These are phyloP conservation scores for Dipodomys ordii DNA, from an alignment of 2,113 vertebrate species.

Conservation along the genomic window DNA sequence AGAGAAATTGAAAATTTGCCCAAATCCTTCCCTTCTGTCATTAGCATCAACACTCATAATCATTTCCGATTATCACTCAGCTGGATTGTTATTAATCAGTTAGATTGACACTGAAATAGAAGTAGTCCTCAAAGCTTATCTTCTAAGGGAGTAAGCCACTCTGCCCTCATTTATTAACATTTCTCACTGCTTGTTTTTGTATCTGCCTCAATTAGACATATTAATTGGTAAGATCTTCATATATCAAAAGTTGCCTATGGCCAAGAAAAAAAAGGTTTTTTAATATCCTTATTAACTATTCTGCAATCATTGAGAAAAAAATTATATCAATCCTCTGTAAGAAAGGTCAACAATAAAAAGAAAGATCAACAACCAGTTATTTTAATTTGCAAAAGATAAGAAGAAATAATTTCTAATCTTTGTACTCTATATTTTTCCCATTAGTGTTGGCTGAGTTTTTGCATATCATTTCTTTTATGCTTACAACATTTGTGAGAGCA, in stretches of 20 bases:
- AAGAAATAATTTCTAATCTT: conserved; percentile 6
- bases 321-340: not conserved
- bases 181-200: not conserved
- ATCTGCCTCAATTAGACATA: conserved; percentile 22
- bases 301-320: conserved; percentile 20
- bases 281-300: conserved; percentile 37
- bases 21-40: conserved; percentile 6
- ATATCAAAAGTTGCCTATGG: not conserved
- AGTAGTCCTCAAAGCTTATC: not conserved
- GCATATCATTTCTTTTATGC: not conserved
- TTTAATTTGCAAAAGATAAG: conserved; percentile 26
- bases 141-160: not conserved
- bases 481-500: not conserved
- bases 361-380: not conserved
- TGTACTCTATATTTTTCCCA: conserved; percentile 4
- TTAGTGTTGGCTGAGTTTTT: conserved; percentile 36
- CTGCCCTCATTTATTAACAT: not conserved
- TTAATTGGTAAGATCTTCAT: conserved; percentile 43
- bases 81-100: not conserved
- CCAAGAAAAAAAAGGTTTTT: not conserved
- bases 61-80: not conserved
- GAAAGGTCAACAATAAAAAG: not conserved
- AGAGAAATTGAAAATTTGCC: conserved; percentile 7
- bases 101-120: not conserved
- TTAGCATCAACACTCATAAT: not conserved